A percentile compares a stretch with the other conserved stretches of the same genome.
These are phyloP conservation scores for Diaperis boleti DNA, from an alignment of 2,888 invertebrate genomes.

Conservation along the genomic window DNA sequence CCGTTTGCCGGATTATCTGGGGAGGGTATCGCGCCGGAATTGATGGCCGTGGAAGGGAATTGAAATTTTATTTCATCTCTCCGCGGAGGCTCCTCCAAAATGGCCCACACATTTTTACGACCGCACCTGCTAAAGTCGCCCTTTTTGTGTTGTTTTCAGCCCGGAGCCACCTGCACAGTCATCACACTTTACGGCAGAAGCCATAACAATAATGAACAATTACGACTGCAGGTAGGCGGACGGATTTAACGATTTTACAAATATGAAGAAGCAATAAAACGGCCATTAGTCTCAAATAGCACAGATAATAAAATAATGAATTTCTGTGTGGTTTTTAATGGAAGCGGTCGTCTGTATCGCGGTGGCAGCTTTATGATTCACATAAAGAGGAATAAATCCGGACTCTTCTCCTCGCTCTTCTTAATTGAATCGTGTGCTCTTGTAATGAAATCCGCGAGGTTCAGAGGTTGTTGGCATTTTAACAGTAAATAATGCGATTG, in stretches of 20 bases:
- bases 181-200: conserved; percentile 6
- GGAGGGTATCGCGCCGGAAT: conserved; percentile 20
- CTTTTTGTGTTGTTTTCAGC: too few relatives aligned
- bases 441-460: conserved; percentile 26
- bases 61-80: conserved; percentile 27
- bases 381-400: not conserved
- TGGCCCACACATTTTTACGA: too few relatives aligned
- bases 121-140: too few relatives aligned
- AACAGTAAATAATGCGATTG: conserved; percentile 20
- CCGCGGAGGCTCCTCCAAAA: too few relatives aligned
- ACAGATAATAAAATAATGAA: conserved; percentile 13
- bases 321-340: conserved; percentile 17
- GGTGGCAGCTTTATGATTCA: not conserved
- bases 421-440: conserved; percentile 31
- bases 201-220: conserved; percentile 14
- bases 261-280: conserved; percentile 28
- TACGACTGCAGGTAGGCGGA: conserved; percentile 9
- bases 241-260: conserved; percentile 25
- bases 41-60: conserved; percentile 11
- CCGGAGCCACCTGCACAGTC: conserved; percentile 13
- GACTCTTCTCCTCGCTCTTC: not conserved
- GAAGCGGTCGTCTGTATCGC: not conserved
- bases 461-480: conserved; percentile 28
- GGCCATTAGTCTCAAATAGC: conserved; percentile 19
- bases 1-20: conserved; percentile 32